A percentile compares a stretch with the other conserved stretches of the same genome.
These are phyloP conservation scores for Daboia siamensis DNA, from an alignment of 2,113 vertebrate genomes.

Conservation along the genomic window DNA sequence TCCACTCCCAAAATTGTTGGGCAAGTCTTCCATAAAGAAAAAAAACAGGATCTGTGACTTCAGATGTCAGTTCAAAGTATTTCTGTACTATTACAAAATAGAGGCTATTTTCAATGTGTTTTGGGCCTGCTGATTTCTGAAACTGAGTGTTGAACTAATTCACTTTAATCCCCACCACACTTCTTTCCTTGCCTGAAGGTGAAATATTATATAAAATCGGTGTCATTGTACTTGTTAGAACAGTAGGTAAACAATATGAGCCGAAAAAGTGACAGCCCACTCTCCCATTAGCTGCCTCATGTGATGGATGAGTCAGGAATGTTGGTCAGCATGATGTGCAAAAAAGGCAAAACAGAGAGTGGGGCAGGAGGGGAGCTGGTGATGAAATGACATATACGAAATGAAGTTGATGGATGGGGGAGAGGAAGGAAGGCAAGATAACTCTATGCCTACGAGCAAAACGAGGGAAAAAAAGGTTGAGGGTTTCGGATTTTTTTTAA, in stretches of 20 bases:
- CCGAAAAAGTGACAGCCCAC: slow-evolving; percentile 44
- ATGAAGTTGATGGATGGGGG: background rate
- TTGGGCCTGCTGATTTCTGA: slow-evolving; percentile 30
- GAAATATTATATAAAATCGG: slow-evolving; percentile 44
- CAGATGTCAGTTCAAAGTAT: slow-evolving; percentile 22
- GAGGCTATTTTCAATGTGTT: slow-evolving; percentile 17
- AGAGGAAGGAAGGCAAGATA: slow-evolving; percentile 42
- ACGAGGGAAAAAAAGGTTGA: slow-evolving; percentile 31
- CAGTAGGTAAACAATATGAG: slow-evolving; percentile 34
- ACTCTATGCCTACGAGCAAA: slow-evolving; percentile 31
- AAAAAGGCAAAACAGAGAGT: slow-evolving; percentile 53
- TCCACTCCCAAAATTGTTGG: background rate
- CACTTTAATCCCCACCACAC: background rate
- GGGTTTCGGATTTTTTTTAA: background rate
- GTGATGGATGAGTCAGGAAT: slow-evolving; percentile 55
- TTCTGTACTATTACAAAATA: background rate
- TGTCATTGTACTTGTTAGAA: slow-evolving; percentile 21
- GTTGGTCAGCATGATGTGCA: slow-evolving; percentile 51
- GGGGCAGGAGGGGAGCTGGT: slow-evolving; percentile 39
- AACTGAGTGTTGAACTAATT: slow-evolving; percentile 21
- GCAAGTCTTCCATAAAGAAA: background rate
- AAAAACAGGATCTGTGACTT: slow-evolving; percentile 13
- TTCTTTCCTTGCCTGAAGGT: slow-evolving; percentile 31
- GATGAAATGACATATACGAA: slow-evolving; percentile 45
- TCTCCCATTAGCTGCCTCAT: slow-evolving; percentile 49